A percentile compares a stretch with the other conserved stretches of the same genome.
Evolutionary conservation across 2,113 vertebrate genomes (phyloP).

Genomic region (Austrofundulus limnaeus): DNA sequence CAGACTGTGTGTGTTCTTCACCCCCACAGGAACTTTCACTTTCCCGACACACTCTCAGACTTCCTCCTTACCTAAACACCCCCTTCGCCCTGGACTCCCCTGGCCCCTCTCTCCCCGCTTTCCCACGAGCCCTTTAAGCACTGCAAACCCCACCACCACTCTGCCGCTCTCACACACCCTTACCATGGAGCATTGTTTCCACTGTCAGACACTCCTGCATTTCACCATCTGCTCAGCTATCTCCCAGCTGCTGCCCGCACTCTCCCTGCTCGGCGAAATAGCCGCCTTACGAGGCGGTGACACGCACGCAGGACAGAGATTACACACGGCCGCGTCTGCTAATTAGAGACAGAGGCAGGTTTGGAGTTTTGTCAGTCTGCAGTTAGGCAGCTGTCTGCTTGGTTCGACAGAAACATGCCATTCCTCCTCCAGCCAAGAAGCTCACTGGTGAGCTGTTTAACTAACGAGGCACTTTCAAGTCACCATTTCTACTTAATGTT

Average conservation of each 20-base stretch:
- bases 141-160: slow-evolving; percentile 43
- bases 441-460: slow-evolving; percentile 28
- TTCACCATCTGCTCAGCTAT: slow-evolving; percentile 71
- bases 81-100: slow-evolving; percentile 68
- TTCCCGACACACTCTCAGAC: slow-evolving; percentile 51
- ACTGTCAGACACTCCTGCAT: slow-evolving; percentile 39
- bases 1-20: slow-evolving; percentile 34
- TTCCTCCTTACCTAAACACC: slow-evolving; percentile 62
- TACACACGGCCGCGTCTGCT: slow-evolving; percentile 43
- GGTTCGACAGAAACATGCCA: slow-evolving; percentile 15
- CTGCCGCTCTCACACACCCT: slow-evolving; percentile 12
- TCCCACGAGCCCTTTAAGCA: slow-evolving; percentile 49
- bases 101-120: slow-evolving; percentile 54
- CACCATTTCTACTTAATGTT: slow-evolving; percentile 16
- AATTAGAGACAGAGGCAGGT: slow-evolving; percentile 65
- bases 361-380: slow-evolving; percentile 31
- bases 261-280: slow-evolving; percentile 58
- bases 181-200: slow-evolving; percentile 57
- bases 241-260: slow-evolving; percentile 74
- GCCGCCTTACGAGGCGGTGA: slow-evolving; percentile 54
- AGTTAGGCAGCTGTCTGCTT: slow-evolving; percentile 51
- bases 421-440: slow-evolving; percentile 9
- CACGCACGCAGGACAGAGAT: slow-evolving; percentile 63
- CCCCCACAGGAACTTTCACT: slow-evolving; percentile 56
- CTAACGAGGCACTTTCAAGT: slow-evolving; percentile 29